Evolutionary conservation across 1,140 invertebrate genomes (phyloP).

Genomic region (Nasonia vitripennis): DNA sequence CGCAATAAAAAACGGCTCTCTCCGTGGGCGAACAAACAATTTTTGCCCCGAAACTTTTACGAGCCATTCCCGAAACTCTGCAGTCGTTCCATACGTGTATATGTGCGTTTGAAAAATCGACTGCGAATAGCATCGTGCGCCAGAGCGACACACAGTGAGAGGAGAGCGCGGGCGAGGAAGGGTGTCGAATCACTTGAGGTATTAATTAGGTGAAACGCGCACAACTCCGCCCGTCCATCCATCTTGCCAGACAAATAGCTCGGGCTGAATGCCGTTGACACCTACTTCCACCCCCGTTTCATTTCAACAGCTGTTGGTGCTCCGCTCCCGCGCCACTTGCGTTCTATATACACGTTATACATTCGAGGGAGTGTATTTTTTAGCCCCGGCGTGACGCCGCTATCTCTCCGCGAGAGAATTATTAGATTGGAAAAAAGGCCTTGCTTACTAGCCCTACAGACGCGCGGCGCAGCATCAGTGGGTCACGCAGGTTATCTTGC

Average conservation of each 20-base stretch:
- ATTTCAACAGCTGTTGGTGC: neutral
- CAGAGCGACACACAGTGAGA: too few relatives aligned
- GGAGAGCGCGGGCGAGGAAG: too few relatives aligned
- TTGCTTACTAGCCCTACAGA: neutral
- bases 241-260: slow-evolving; percentile 10
- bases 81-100: neutral
- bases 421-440: neutral
- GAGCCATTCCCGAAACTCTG: neutral
- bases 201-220: slow-evolving; percentile 16
- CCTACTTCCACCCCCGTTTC: neutral
- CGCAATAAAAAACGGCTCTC: neutral
- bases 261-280: neutral
- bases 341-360: neutral
- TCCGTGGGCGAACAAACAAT: neutral
- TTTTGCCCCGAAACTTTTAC: neutral
- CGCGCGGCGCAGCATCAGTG: too few relatives aligned
- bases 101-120: neutral
- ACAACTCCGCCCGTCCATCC: neutral
- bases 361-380: neutral
- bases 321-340: too few relatives aligned
- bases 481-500: neutral
- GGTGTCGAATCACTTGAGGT: neutral
- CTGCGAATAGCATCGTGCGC: neutral
- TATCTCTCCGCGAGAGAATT: neutral
- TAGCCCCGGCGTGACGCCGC: neutral